Conservation (phyloP, 2,888 invertebrate genomes). For the Nowickia ferox region DNA sequence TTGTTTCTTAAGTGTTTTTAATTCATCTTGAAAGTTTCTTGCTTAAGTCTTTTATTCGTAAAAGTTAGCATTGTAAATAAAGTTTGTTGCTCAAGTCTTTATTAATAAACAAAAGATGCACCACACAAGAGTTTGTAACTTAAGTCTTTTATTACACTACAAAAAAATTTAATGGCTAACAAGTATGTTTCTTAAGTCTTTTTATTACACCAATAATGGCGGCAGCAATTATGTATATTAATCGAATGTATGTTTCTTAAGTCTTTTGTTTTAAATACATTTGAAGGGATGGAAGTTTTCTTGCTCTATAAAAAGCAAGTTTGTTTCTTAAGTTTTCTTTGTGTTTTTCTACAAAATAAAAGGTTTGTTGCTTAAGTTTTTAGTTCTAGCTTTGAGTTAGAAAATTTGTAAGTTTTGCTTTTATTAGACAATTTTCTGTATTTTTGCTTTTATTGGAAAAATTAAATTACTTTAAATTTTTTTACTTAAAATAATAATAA, state of each 20-base stretch:
- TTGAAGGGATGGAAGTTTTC: neutral
- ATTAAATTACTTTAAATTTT: no score
- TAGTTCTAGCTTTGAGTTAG: neutral
- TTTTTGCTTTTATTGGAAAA: no score
- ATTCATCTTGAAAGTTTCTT: neutral
- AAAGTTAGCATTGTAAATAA: neutral
- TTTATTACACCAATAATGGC: neutral
- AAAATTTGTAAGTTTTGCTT: no score
- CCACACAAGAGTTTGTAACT: neutral
- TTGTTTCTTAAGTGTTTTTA: conserved; percentile 1
- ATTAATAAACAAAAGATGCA: neutral
- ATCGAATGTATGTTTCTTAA: conserved; percentile 13
- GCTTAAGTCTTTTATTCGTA: neutral
- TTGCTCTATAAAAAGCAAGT: neutral
- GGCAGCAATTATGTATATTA: neutral
- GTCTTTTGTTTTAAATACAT: neutral
- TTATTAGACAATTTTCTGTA: no score
- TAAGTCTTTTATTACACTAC: neutral
- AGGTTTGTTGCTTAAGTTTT: conserved; percentile 17
- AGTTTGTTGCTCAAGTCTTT: conserved; percentile 30
- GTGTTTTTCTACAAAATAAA: neutral
- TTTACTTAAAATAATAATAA: no score
- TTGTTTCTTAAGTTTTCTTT: conserved; percentile 17
- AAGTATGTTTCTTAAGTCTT: conserved; percentile 28
- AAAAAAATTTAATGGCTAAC: neutral